Conservation (phyloP, 1,140 invertebrate species). For the Condylostylus longicornis region DNA sequence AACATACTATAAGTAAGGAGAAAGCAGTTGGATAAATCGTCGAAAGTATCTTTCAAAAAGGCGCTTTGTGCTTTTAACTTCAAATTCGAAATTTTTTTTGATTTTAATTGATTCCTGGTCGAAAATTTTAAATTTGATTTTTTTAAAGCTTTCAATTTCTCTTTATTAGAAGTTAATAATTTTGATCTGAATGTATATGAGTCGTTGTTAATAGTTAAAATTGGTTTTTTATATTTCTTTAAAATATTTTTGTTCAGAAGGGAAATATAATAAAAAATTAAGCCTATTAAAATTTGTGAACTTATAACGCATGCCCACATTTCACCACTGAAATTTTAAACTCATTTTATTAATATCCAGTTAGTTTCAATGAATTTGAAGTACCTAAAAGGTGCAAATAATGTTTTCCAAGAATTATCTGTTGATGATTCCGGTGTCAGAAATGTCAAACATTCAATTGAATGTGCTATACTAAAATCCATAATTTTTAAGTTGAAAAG, state of each 20-base stretch:
- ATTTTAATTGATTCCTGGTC: slow-evolving; percentile 16
- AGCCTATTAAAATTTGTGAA: slow-evolving; percentile 23
- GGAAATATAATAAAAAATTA: slow-evolving; percentile 22
- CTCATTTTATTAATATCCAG: not conserved
- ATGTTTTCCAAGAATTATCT: slow-evolving; percentile 67
- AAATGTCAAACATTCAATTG: slow-evolving; percentile 66
- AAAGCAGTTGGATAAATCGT: slow-evolving; percentile 50
- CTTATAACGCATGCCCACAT: slow-evolving; percentile 28
- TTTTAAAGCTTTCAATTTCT: not conserved
- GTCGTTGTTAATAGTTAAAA: not conserved
- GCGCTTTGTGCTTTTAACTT: not conserved
- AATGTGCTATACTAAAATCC: slow-evolving; percentile 64
- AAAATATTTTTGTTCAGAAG: slow-evolving; percentile 7
- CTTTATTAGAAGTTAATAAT: not conserved
- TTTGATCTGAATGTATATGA: too few species aligned
- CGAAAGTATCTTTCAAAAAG: slow-evolving; percentile 40
- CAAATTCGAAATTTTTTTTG: not conserved
- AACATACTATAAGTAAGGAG: slow-evolving; percentile 67
- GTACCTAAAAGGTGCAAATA: slow-evolving; percentile 64
- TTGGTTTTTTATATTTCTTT: not conserved
- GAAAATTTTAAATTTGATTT: slow-evolving; percentile 8
- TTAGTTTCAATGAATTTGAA: not conserved
- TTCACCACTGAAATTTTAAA: slow-evolving; percentile 8
- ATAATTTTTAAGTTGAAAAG: slow-evolving; percentile 47
- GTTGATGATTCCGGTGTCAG: slow-evolving; percentile 60